Base-by-base conservation (phyloP, 2,888 invertebrate genomes). In the Hirtodrosophila cameraria region DNA sequence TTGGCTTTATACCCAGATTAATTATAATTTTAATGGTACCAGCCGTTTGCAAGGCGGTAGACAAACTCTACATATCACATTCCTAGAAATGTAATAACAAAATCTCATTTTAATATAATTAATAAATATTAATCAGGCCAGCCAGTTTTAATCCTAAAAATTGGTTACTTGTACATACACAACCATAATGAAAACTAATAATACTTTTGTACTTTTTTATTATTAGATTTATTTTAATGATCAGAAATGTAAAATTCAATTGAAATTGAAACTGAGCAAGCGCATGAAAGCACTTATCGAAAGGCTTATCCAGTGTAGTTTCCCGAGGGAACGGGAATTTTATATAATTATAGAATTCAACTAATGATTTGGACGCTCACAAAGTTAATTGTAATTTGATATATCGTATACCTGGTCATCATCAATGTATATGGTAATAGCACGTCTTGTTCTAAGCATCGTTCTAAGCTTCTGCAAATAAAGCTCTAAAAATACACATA, bases 391-490 rank as follows among this genome's bases (percentile, higher is more conserved):
- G 18, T 38, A 48, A 23, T 11, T 25, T 33, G 2, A 35, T 28
- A 28, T 41, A 48, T 58, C 23, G 39, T 64, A 52, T 79, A 80
- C 79, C 81, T 81, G 81, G 20, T 73, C 73, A 54, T 79, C 71
- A 8, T 81, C 81, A 58, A 81, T 74, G 27, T 74, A 64, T 58
- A 81, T 76, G 55, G 71, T 78, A 43, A 81, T 60, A 18, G 59
- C 62, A 42, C 74, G 81, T 28, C 76, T 63, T 9, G 61, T 18
- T 68, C 79, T 66, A 49, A 74, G 81, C 79, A 80, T 80, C 66
- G 23, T 63, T 20, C 31, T 18, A 48, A 38, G 38, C 54, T 25
- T 50, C 41, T 67, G 52, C 12, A 52, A 49, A 48, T 59, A 61
- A 59, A 58, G 41, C 43, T 15, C 60, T 52, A 20, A 18, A 45